Evolutionary conservation across 2,797 vertebrate genomes (phyloP), one percentile per base, ranked within the genome.

Genomic region (Erpetoichthys calabaricus): DNA sequence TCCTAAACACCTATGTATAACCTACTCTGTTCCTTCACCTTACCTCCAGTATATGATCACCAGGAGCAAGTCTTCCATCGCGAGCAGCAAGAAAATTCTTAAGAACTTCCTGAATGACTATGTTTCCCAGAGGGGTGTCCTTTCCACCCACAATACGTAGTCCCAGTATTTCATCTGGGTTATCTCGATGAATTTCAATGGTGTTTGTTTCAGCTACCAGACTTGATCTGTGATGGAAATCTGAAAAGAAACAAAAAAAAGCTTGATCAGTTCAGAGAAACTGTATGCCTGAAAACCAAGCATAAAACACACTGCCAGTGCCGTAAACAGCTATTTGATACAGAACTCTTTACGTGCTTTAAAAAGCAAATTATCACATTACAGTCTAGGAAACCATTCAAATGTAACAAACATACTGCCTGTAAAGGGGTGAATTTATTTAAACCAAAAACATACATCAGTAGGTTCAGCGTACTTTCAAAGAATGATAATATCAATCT

Each of bases 21-120:
- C 25, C 25, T 25, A 25, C 25, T 25, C 25, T n/a, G n/a, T n/a
- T n/a, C n/a, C n/a, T n/a, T 25, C 25, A 1, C 45, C 75, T 66
- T 70, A 94, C 92, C 88, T 96, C 91, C 45, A 94, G 75, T 69
- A 96, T 91, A 62, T 95, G 92, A 64, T 96, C 92, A 57, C 92
- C 92, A 1, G 92, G 92, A 42, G 89, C 87, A 70, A 96, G 82
- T 65, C 81, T 86, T 65, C 90, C 88, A 61, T 94, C 89, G 2
- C 83, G 76, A 59, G 86, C 86, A 3, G 86, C 68, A 56, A 87
- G 66, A 0, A 89, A 89, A 71, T 93, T 90, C 56, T 81, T 71
- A 61, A 91, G 65, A 42, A 95, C 82, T 58, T 95, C 91, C 71
- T 96, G 92, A 63, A 96, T 83, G 51, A 96, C 89, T 0, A 96